These are phyloP conservation scores for Eristalis arbustorum DNA, from an alignment of 2,888 invertebrate species.

Conservation along the genomic window DNA sequence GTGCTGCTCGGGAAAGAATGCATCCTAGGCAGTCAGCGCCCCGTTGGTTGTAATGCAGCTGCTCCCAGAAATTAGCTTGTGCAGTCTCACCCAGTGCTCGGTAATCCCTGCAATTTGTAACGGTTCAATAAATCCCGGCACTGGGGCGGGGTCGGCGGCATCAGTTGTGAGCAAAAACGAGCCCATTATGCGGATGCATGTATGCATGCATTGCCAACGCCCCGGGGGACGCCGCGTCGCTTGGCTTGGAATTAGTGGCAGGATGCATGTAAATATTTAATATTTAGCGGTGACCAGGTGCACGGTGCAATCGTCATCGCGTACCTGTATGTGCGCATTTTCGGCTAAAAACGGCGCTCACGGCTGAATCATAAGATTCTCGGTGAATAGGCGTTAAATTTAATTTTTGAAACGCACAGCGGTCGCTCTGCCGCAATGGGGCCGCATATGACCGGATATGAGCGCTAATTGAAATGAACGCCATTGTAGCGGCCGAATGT, in stretches of 20 bases:
- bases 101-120: neutral
- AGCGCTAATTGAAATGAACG: neutral
- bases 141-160: neutral
- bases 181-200: neutral
- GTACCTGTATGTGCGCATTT: neutral
- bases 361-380: neutral
- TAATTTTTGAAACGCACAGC: neutral
- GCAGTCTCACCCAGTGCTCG: neutral
- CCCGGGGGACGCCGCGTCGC: neutral
- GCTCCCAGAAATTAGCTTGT: neutral
- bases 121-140: neutral
- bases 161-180: neutral
- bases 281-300: neutral
- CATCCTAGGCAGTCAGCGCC: too few species aligned
- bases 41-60: neutral
- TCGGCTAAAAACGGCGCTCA: neutral
- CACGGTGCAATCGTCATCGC: neutral
- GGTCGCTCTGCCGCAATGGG: neutral
- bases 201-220: neutral
- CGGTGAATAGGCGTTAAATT: neutral
- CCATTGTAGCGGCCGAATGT: neutral
- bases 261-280: slow-evolving; percentile 9
- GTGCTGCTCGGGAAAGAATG: too few species aligned
- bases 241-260: neutral
- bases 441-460: neutral